Evolutionary conservation across 2,113 vertebrate genomes (phyloP), one percentile per base, ranked within the genome.

Genomic region (Spilogale gracilis): DNA sequence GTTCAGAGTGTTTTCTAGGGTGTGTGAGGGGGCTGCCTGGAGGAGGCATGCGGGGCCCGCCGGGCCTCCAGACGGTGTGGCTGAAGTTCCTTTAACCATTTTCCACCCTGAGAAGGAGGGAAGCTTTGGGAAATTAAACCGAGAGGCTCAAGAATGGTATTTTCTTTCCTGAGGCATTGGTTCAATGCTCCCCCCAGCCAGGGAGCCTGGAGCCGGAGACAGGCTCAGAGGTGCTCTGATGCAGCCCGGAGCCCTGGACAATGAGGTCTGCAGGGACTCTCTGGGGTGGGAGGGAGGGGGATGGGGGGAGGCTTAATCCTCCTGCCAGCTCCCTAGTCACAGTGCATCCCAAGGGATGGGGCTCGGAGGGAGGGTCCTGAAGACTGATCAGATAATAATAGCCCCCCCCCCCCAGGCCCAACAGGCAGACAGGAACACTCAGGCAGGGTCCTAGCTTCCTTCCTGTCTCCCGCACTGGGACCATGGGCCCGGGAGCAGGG

Each of bases 221-320:
- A 5, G 83, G 8, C 9, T 48, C 20, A 1, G 27, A 10, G 48
- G 12, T 0, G 12, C 43, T 5, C 3, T 4, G n/a, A 54, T 2
- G 0, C 18, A 23, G 52, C 21, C 16, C 21, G 23, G 11, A 76
- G 12, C 18, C 9, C 0, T 0, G 23, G 0, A 6, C 94, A 9
- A 6, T 2, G 9, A 50, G 30, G 6, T 7, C 58, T 30, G 30
- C n/a, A 0, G 6, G n/a, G 38, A 38, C 38, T 38, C 38, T 38
- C 38, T 38, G 38, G 38, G 38, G 38, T 38, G 38, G 38, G 38
- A 38, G 38, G 38, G 38, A 38, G 38, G 38, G 38, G 52, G 52
- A 20, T 9, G 60, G 60, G 17, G 58, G 8, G 58, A 3, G 17
- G n/a, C 18, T 3, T 3, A 13, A 2, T 12, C 80, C 16, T 0